Evolutionary conservation across 2,888 invertebrate species (phyloP).

Genomic region (Drosophila meridionalis): DNA sequence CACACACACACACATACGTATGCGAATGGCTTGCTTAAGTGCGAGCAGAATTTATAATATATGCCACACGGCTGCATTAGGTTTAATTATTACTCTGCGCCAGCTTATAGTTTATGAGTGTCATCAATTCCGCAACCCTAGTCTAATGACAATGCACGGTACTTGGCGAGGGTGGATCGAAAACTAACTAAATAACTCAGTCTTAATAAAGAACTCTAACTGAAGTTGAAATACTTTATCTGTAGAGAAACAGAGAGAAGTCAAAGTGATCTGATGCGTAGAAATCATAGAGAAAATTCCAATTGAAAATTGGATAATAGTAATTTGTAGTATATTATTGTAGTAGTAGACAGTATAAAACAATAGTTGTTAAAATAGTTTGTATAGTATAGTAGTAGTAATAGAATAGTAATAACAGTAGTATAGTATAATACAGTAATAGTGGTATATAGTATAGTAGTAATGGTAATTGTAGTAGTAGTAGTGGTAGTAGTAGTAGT

Average conservation of each 20-base stretch:
- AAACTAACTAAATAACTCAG: neutral
- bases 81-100: slow-evolving; percentile 39
- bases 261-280: neutral
- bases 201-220: neutral
- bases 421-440: no score
- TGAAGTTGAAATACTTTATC: no score
- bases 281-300: neutral
- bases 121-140: slow-evolving; percentile 66
- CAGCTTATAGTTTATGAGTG: slow-evolving; percentile 64
- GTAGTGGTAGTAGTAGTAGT: no score
- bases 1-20: neutral
- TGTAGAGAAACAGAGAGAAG: no score
- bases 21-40: slow-evolving; percentile 28
- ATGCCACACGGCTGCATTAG: slow-evolving; percentile 45
- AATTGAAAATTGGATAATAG: neutral
- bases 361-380: no score
- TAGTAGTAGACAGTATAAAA: neutral
- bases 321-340: neutral
- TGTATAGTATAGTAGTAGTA: neutral
- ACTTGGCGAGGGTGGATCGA: slow-evolving; percentile 22
- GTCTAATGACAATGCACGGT: slow-evolving; percentile 29
- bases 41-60: slow-evolving; percentile 44
- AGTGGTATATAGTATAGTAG: no score
- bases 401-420: neutral
- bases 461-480: no score